phyloP scores from a whole-genome alignment of 2,113 vertebrate genomes.

The Paedocypris sp. region DNA sequence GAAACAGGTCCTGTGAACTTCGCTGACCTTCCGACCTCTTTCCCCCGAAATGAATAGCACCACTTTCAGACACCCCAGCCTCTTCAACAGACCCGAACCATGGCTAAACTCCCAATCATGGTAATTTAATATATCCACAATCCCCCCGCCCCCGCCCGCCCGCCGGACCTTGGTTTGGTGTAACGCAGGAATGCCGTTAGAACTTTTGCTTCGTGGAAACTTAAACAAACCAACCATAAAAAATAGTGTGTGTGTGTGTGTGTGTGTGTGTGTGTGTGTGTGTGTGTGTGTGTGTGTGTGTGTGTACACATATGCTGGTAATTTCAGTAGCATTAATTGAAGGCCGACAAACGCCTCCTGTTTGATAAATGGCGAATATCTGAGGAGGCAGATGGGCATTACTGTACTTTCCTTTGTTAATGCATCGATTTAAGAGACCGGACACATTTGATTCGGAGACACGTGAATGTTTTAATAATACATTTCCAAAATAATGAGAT shows the following conservation, averaged over 20 bases:
- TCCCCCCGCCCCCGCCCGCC: slow-evolving; percentile 76
- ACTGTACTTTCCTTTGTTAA: slow-evolving; percentile 22
- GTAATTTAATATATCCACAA: slow-evolving; percentile 99
- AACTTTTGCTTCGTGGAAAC: too few species aligned
- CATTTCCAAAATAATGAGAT: slow-evolving; percentile 7
- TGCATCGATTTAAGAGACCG: neutral
- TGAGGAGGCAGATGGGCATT: slow-evolving; percentile 7
- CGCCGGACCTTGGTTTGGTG: too few species aligned
- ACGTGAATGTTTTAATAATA: slow-evolving; percentile 7
- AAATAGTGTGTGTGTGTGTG: too few species aligned
- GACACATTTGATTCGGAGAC: neutral
- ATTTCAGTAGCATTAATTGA: too few species aligned
- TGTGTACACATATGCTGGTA: too few species aligned
- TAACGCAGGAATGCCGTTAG: too few species aligned
- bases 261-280: too few species aligned
- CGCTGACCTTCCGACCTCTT: slow-evolving; percentile 86
- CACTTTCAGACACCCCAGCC: slow-evolving; percentile 71
- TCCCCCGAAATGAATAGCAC: slow-evolving; percentile 79
- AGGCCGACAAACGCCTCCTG: neutral
- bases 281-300: too few species aligned
- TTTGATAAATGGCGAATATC: slow-evolving; percentile 14
- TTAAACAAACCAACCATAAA: too few species aligned
- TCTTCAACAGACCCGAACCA: slow-evolving; percentile 83
- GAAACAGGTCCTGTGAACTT: slow-evolving; percentile 86
- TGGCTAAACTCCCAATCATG: slow-evolving; percentile 94